Percentiles rank a stretch among this genome's conserved stretches.
Evolutionary conservation across 2,888 invertebrate species (phyloP).

Genomic region (Stratiomys singularior): DNA sequence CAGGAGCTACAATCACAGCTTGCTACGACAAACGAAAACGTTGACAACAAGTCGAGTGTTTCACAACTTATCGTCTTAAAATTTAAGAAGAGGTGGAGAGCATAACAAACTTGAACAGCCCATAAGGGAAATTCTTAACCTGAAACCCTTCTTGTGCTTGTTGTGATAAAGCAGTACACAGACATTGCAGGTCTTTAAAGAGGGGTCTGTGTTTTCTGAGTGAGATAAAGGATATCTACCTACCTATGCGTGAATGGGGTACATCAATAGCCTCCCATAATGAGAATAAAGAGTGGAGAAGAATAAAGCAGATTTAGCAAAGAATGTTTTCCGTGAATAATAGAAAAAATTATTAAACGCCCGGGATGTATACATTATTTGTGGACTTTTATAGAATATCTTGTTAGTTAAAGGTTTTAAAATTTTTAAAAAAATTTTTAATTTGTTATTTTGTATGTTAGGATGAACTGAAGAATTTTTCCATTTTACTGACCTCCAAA

Average conservation of each 20-base stretch:
- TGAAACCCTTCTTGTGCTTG: slow-evolving; percentile 41
- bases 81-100: neutral
- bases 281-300: neutral
- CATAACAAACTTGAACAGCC: slow-evolving; percentile 8
- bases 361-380: neutral
- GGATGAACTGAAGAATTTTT: too few species aligned
- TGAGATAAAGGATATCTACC: neutral
- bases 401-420: too few species aligned
- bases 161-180: neutral
- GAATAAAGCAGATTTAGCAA: slow-evolving; percentile 18
- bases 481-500: too few species aligned
- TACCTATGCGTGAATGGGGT: neutral
- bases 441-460: too few species aligned
- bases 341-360: slow-evolving; percentile 33
- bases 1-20: too few species aligned
- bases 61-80: slow-evolving; percentile 33
- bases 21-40: neutral
- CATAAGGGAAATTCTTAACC: slow-evolving; percentile 41
- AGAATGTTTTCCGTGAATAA: slow-evolving; percentile 37
- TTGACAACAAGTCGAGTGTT: neutral
- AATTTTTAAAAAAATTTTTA: too few species aligned
- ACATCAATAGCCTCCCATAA: neutral
- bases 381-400: too few species aligned
- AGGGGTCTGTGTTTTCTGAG: neutral
- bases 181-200: too few species aligned